Evolutionary conservation across 1,140 invertebrate species (phyloP), one percentile per base, ranked within the genome.

Genomic region (Drosophila auraria): DNA sequence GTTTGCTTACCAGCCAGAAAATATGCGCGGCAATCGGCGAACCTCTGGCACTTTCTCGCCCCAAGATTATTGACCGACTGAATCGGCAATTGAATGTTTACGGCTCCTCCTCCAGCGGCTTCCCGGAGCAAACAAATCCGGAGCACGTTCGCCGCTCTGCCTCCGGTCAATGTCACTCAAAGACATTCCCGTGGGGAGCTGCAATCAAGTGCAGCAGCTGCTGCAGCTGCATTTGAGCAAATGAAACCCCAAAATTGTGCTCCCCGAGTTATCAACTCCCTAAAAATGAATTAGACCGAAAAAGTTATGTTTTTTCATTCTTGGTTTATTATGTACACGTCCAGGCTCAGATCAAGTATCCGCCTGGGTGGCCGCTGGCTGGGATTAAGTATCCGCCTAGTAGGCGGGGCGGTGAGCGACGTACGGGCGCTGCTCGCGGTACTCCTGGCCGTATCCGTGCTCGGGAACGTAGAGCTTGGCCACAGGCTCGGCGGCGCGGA

Each of bases 391-490:
- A 53, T 58, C 45, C 53, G 63, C 72, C n/a, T 51, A 78, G 75
- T 61, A 78, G 40, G n/a, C 56, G 44, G 9, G 20, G 56, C 59
- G 53, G n/a, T 72, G 53, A 38, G 30, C 27, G 5, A 54, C 60
- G 58, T 86, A 82, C 2, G 72, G 64, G 69, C 42, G 53, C 53
- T 56, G 53, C 53, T 56, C 53, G 8, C 53, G 53, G 53, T 56
- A 56, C 53, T 56, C 53, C 53, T 56, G 58, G 74, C 65, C 76
- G 33, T 90, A 90, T 56, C 79, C 69, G 64, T 90, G 71, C 87
- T 87, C 79, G 14, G 87, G 87, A 12, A 91, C 17, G 65, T 33
- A 91, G 0, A 91, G 76, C 81, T 89, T 91, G 74, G 87, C 87
- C 47, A 91, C 87, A 27, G 87, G 83, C 8, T 69, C 58, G 40